A percentile compares a stretch with the other conserved stretches of the same genome.
These are phyloP conservation scores for Caenorhabditis sp. DNA, from an alignment of 2,888 invertebrate genomes.

Conservation along the genomic window DNA sequence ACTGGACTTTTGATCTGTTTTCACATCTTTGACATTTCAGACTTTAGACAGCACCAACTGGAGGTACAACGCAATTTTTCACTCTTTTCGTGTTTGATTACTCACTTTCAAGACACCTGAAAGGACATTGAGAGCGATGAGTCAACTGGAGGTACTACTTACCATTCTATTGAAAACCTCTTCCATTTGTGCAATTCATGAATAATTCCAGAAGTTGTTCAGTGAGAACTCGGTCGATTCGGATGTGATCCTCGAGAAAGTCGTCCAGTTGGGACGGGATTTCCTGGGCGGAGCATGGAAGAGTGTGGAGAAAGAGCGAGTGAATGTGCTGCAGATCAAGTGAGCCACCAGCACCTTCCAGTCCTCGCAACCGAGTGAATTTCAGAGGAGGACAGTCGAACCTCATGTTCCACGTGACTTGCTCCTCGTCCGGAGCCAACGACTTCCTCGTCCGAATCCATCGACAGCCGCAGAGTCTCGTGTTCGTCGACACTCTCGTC, in stretches of 20 bases:
- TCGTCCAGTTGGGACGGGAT: conserved; percentile 16
- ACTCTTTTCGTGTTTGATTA: too few species aligned
- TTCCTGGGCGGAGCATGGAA: conserved; percentile 32
- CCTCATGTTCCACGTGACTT: conserved; percentile 38
- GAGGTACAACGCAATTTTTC: too few species aligned
- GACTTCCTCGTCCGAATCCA: conserved; percentile 35
- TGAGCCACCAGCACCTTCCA: background rate
- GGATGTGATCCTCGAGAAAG: conserved; percentile 21
- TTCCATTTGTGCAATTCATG: background rate
- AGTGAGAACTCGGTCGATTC: conserved; percentile 21
- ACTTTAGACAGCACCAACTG: too few species aligned
- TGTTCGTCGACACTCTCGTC: conserved; percentile 27
- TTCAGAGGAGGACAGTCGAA: conserved; percentile 39
- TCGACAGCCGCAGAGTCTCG: conserved; percentile 4
- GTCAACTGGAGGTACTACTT: background rate
- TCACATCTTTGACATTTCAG: too few species aligned
- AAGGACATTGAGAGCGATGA: background rate
- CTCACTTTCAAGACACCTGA: too few species aligned
- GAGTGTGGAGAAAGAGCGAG: conserved; percentile 23
- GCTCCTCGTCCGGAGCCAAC: conserved; percentile 11
- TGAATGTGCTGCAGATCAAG: conserved; percentile 10
- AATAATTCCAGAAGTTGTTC: conserved; percentile 26
- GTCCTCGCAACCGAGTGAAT: too few species aligned
- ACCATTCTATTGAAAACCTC: background rate
- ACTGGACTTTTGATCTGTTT: too few species aligned